Conservation (phyloP, 2,888 invertebrate genomes). For the Liodrosophila aerea region DNA sequence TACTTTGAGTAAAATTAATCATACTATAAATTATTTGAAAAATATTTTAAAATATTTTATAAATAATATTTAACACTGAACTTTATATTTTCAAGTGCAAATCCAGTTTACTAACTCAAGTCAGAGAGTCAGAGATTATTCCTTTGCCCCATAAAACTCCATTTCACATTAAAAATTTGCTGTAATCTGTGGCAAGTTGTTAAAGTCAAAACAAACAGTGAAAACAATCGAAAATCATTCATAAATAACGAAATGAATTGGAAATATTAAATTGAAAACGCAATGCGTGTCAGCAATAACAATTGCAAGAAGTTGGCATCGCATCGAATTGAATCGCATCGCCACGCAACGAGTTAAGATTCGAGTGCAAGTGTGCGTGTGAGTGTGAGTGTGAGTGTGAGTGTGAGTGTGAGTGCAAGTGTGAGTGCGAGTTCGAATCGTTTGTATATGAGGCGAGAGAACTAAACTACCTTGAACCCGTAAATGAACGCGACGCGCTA, state of each 20-base stretch:
- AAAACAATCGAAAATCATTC: conserved; percentile 20
- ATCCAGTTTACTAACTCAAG: too few relatives aligned
- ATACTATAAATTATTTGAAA: too few relatives aligned
- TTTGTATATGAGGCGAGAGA: conserved; percentile 40
- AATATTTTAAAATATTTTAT: too few relatives aligned
- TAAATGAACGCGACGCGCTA: conserved; percentile 47
- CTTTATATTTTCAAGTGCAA: too few relatives aligned
- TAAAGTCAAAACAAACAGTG: conserved; percentile 25
- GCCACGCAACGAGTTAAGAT: conserved; percentile 22
- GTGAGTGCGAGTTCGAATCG: conserved; percentile 19
- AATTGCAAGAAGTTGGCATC: conserved; percentile 29
- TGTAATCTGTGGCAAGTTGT: conserved; percentile 9
- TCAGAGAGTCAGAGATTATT: too few relatives aligned
- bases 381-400: conserved; percentile 1
- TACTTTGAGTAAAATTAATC: too few relatives aligned
- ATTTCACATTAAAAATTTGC: too few relatives aligned
- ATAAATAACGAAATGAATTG: conserved; percentile 45
- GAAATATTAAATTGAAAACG: conserved; percentile 31
- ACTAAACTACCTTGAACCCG: conserved; percentile 73
- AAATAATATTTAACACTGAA: too few relatives aligned
- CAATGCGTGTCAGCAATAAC: conserved; percentile 43
- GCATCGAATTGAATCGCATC: conserved; percentile 22
- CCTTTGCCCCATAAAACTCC: too few relatives aligned
- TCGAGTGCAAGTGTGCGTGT: conserved; percentile 2
- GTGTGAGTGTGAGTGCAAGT: conserved; percentile 4